Conservation (phyloP, 2,888 invertebrate genomes). For the Chalcis sispes region DNA sequence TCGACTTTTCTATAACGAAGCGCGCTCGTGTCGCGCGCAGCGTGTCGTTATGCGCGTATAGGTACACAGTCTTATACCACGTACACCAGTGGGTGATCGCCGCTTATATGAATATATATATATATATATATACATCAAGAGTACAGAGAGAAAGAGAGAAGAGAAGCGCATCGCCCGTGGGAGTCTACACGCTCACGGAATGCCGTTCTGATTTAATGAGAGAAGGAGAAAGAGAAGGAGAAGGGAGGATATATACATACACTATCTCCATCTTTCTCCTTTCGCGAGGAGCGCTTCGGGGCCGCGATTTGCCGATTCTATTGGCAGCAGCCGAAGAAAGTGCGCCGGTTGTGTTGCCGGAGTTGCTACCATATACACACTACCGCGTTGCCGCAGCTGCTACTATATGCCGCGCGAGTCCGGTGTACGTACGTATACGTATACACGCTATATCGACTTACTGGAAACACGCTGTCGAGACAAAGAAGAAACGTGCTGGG, state of each 20-base stretch:
- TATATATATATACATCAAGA: no score
- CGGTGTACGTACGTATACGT: neutral
- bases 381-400: no score
- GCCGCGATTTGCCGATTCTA: slow-evolving; percentile 52
- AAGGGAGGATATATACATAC: neutral
- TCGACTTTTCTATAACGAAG: no score
- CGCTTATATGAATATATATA: no score
- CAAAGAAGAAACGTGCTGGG: slow-evolving; percentile 38
- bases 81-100: slow-evolving; percentile 64
- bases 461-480: slow-evolving; percentile 19
- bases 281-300: no score
- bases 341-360: neutral
- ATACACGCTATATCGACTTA: neutral
- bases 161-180: no score
- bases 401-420: neutral
- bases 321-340: slow-evolving; percentile 17
- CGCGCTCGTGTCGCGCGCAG: slow-evolving; percentile 61
- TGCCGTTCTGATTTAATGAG: slow-evolving; percentile 76
- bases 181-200: slow-evolving; percentile 76
- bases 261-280: neutral
- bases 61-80: no score
- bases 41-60: slow-evolving; percentile 70
- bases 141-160: neutral
- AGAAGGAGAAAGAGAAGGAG: slow-evolving; percentile 50
- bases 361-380: no score